phyloP scores from a whole-genome alignment of 2,113 vertebrate genomes.

The Climacteris rufus region DNA sequence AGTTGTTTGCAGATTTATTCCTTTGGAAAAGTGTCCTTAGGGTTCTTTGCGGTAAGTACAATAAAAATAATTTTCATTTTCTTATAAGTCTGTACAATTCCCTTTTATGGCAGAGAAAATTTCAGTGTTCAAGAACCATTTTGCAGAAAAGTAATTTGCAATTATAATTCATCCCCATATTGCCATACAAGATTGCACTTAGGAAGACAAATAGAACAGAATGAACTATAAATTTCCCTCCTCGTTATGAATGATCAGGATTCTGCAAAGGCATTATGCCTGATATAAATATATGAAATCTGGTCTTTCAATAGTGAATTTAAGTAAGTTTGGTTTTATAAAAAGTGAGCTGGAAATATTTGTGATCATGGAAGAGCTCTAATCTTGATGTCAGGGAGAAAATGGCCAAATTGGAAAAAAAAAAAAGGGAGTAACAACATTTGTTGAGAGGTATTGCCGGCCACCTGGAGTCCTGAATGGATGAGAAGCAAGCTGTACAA shows the following conservation, averaged over 20 bases:
- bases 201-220: constrained; percentile 19
- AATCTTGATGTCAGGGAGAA: background rate
- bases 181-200: background rate
- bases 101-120: background rate
- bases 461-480: background rate
- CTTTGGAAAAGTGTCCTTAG: background rate
- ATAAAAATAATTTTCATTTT: background rate
- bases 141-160: constrained; percentile 5
- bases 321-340: background rate
- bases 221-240: constrained; percentile 7
- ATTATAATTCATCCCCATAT: constrained; percentile 19
- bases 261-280: background rate
- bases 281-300: background rate
- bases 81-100: background rate
- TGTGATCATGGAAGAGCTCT: background rate
- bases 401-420: background rate
- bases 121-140: background rate
- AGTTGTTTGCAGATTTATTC: background rate
- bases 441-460: background rate
- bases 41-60: background rate
- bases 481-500: background rate
- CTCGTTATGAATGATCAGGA: background rate
- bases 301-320: background rate
- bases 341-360: background rate
- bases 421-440: background rate